Conservation (phyloP, 2,797 vertebrate species). For the Streptopelia turtur region DNA sequence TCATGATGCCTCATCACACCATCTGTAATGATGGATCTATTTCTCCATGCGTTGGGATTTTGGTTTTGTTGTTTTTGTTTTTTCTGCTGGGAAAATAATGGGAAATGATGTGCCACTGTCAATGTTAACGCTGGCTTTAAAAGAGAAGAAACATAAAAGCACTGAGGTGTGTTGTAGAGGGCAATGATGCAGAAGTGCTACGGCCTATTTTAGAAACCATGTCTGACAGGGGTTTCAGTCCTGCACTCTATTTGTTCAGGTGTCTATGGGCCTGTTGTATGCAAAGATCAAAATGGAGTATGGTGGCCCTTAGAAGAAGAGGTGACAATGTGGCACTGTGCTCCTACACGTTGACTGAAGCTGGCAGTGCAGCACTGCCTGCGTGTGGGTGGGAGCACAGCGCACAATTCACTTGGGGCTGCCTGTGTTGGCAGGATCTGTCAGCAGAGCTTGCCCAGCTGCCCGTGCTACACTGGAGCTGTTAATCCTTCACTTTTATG, state of each 20-base stretch:
- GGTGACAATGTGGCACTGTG: not conserved
- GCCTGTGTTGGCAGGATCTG: slow-evolving; percentile 17
- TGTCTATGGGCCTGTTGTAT: not conserved
- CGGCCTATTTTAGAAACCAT: not conserved
- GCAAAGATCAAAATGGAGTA: not conserved
- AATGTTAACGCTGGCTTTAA: not conserved
- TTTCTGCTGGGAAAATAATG: not conserved
- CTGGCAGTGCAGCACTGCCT: not conserved
- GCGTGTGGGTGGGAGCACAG: not conserved
- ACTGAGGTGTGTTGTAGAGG: not conserved
- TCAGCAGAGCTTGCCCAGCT: slow-evolving; percentile 30
- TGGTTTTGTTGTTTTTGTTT: not conserved
- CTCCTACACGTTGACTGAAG: not conserved
- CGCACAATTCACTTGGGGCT: not conserved
- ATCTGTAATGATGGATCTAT: not conserved
- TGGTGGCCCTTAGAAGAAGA: not conserved
- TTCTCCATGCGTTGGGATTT: not conserved
- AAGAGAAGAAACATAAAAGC: not conserved
- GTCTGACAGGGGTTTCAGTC: not conserved
- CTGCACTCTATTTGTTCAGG: not conserved
- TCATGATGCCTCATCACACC: not conserved
- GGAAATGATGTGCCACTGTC: not conserved
- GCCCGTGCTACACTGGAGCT: not conserved
- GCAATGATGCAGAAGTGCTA: not conserved
- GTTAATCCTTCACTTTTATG: slow-evolving; percentile 15